Base-by-base conservation (phyloP, 2,888 invertebrate species). In the Chrysolina americana region DNA sequence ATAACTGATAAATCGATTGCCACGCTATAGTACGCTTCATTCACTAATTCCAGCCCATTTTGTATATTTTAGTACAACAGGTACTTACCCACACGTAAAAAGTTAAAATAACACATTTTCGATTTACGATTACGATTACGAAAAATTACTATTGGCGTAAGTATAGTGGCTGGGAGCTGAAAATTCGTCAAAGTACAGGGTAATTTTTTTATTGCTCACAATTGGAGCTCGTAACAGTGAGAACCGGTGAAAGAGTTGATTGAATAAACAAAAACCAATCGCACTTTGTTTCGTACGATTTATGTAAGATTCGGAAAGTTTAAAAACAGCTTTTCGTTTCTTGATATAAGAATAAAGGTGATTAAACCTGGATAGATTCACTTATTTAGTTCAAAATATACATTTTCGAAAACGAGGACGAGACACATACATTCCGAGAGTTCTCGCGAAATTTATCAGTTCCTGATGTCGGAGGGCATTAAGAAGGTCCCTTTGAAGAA, bases 1-100 rank as follows among this genome's bases (percentile, higher is more conserved):
- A 28, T 68, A 68, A 68, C 23, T 59, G 59, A 59, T 59, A 59
- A 28, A 59, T 15, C n/a, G 36, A 36, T 19, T n/a, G 28, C 59
- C 28, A n/a, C 13, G 19, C 19, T 11, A 53, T 11, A 17, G n/a
- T 36, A 59, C 56, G 59, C 6, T 59, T 59, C 59, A 59, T 59
- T 59, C 59, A 59, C n/a, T 59, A 59, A 23, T 36, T 59, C 59
- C n/a, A 59, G 23, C 9, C 36, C 59, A 59, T 59, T 59, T 36
- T 15, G 59, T 59, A 59, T 59, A 28, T 28, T 59, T 59, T 9
- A 59, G 36, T 59, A 59, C 59, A 59, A 59, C 59, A 11, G 28
- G 59, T 28, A 59, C 28, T 59, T 59, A 59, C n/a, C 59, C 3
- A 36, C 59, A 36, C 59, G 23, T 28, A 36, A 28, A 28, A 36